Conservation (phyloP, 1,140 invertebrate genomes). For the Lucilia cuprina region DNA sequence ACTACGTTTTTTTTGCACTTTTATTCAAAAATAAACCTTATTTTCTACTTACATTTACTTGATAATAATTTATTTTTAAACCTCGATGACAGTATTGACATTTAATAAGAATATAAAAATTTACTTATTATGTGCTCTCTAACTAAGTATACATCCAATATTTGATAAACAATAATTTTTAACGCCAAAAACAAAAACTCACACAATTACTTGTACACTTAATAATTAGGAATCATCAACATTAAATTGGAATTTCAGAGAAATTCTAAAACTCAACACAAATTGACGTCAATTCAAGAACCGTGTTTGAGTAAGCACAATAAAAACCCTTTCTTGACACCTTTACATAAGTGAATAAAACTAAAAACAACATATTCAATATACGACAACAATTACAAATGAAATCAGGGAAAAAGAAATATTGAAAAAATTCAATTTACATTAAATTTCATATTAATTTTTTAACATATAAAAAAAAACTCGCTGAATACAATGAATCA, state of each 20-base stretch:
- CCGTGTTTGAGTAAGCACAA: background rate
- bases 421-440: background rate
- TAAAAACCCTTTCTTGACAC: background rate
- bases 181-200: background rate
- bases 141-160: background rate
- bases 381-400: background rate
- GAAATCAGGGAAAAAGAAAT: no score
- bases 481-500: background rate
- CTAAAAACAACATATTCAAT: background rate
- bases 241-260: constrained; percentile 7
- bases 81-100: background rate
- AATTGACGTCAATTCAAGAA: constrained; percentile 11
- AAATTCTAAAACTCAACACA: background rate
- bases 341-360: background rate
- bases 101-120: background rate
- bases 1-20: no score
- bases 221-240: background rate
- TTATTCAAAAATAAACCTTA: no score
- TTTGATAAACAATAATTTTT: background rate
- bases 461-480: background rate
- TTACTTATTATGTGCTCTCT: background rate
- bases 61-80: background rate
- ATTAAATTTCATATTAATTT: background rate
- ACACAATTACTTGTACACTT: background rate
- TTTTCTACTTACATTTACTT: background rate